phyloP scores from a whole-genome alignment of 2,888 invertebrate species.

The Piscicola geometra region DNA sequence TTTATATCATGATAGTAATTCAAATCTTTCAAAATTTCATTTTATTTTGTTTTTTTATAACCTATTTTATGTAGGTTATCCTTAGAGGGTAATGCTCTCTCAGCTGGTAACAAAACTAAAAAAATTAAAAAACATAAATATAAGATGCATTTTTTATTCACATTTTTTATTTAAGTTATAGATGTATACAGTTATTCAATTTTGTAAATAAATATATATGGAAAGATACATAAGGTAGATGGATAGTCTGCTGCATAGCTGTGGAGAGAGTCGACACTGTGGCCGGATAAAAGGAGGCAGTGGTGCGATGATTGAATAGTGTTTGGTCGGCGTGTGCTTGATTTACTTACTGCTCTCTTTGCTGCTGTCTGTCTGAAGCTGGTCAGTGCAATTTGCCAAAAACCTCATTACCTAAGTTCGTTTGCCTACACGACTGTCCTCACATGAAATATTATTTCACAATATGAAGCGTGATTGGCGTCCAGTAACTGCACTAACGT shows the following conservation, averaged over 20 bases:
- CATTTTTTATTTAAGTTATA: too few relatives aligned
- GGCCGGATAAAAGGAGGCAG: neutral
- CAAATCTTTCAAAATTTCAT: too few relatives aligned
- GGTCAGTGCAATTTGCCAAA: conserved; percentile 13
- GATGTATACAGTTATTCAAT: too few relatives aligned
- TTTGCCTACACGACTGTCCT: neutral
- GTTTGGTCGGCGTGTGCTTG: neutral
- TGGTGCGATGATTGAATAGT: neutral
- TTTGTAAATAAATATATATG: neutral
- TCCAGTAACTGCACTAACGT: neutral
- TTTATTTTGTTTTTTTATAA: too few relatives aligned
- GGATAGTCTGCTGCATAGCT: neutral
- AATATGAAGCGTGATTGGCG: neutral
- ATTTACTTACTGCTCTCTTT: conserved; percentile 7
- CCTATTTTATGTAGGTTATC: too few relatives aligned
- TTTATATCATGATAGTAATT: too few relatives aligned
- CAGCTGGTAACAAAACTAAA: too few relatives aligned
- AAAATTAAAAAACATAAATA: too few relatives aligned
- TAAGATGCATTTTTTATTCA: too few relatives aligned
- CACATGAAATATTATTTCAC: conserved; percentile 13
- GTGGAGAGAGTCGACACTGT: neutral
- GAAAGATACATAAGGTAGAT: neutral
- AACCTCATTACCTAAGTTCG: conserved; percentile 1
- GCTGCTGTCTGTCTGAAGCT: neutral
- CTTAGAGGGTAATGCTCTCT: too few relatives aligned